phyloP scores from a whole-genome alignment of 2,797 vertebrate species.

The Microhierax caerulescens region DNA sequence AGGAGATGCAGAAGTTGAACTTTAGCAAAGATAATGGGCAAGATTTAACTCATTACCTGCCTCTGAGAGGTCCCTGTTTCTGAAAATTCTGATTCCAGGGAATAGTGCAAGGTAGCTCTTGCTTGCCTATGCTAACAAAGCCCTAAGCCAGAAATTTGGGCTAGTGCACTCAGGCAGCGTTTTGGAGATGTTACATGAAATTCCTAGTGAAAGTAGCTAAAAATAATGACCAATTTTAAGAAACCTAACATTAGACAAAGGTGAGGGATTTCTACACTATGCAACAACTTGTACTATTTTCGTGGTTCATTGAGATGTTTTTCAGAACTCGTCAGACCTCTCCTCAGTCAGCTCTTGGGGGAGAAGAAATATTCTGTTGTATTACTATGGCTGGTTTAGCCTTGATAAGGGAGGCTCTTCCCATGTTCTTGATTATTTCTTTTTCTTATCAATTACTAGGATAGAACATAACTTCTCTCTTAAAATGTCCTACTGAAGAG shows the following conservation, averaged over 20 bases:
- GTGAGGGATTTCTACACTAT: background rate
- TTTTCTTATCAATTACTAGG: background rate
- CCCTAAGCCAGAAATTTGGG: background rate
- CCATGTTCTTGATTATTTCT: background rate
- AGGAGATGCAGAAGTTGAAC: background rate
- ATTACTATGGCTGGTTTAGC: background rate
- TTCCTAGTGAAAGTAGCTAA: background rate
- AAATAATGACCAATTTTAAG: background rate
- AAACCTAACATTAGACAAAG: background rate
- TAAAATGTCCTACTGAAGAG: background rate
- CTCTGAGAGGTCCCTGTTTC: background rate
- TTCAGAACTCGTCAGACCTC: background rate
- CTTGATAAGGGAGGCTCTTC: background rate
- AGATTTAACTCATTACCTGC: background rate
- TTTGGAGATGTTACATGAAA: background rate
- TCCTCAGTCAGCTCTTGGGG: background rate
- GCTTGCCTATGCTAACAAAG: background rate
- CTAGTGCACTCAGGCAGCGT: background rate
- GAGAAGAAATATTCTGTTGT: background rate
- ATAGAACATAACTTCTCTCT: background rate
- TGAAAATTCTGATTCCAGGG: background rate
- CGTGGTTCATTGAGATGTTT: background rate
- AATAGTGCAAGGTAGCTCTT: background rate
- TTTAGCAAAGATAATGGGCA: background rate
- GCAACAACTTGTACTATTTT: background rate